phyloP scores from a whole-genome alignment of 2,797 vertebrate species.

The Labeo calbasu region DNA sequence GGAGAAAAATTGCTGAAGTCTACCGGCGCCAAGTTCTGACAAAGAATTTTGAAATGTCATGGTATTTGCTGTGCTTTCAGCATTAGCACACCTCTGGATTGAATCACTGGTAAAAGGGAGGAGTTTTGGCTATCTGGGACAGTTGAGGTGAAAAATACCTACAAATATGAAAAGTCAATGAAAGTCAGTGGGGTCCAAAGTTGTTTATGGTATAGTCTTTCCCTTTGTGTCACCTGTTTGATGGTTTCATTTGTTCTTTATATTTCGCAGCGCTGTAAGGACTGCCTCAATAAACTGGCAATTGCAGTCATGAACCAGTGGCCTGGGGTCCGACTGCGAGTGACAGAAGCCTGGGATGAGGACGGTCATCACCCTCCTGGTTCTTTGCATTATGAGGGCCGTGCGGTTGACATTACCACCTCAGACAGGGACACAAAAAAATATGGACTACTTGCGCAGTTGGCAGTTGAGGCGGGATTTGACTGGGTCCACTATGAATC shows the following conservation, averaged over 20 bases:
- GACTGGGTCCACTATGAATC: constrained; percentile 99
- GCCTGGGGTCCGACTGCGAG: constrained; percentile 91
- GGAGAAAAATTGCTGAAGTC: constrained; percentile 68
- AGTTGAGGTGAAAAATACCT: background rate
- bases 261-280: constrained; percentile 87
- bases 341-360: constrained; percentile 98
- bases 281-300: constrained; percentile 91
- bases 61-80: constrained; percentile 12
- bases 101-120: background rate
- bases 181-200: background rate
- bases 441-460: constrained; percentile 92
- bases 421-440: constrained; percentile 92
- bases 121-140: background rate
- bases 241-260: constrained; percentile 14
- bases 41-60: constrained; percentile 48
- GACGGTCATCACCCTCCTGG: constrained; percentile 92
- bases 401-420: constrained; percentile 96
- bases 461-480: constrained; percentile 96
- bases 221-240: constrained; percentile 16
- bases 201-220: background rate
- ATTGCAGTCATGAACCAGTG: constrained; percentile 99
- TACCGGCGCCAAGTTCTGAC: constrained; percentile 64
- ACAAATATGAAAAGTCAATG: background rate
- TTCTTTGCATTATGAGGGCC: constrained; percentile 96
- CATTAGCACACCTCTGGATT: background rate